Evolutionary conservation across 2,888 invertebrate genomes (phyloP).

Genomic region (Ophraella communa): DNA sequence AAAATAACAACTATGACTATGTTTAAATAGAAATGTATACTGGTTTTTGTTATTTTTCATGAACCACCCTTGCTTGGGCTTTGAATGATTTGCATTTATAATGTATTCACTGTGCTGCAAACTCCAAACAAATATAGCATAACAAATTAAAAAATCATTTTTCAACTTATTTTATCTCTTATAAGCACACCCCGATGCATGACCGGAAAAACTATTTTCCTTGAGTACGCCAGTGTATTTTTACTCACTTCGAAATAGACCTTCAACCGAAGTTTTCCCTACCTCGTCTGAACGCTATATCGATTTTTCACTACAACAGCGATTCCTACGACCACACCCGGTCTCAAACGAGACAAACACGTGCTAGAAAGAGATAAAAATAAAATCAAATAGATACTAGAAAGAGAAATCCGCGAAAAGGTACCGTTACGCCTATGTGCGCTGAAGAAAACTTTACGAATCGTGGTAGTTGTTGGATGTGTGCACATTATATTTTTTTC

Average conservation of each 20-base stretch:
- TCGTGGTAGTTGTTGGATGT: background rate
- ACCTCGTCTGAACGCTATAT: constrained; percentile 19
- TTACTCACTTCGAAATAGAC: background rate
- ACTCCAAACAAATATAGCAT: too few relatives aligned
- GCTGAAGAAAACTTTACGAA: background rate
- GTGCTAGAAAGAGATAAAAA: background rate
- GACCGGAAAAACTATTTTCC: too few relatives aligned
- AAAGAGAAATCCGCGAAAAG: background rate
- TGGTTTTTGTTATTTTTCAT: too few relatives aligned
- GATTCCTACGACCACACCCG: constrained; percentile 16
- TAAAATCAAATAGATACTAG: background rate
- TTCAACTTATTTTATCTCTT: too few relatives aligned
- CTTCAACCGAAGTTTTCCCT: constrained; percentile 1
- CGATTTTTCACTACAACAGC: constrained; percentile 15
- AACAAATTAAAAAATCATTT: too few relatives aligned
- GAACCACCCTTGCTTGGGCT: too few relatives aligned
- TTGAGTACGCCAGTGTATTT: background rate
- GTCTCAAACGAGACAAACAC: background rate
- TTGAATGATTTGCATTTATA: too few relatives aligned
- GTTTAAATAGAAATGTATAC: too few relatives aligned
- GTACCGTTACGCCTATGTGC: background rate
- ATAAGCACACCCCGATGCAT: too few relatives aligned
- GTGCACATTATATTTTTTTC: background rate
- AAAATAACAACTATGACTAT: too few relatives aligned
- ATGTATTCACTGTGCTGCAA: too few relatives aligned